These are phyloP conservation scores for Oxyruncus cristatus DNA, from an alignment of 2,113 vertebrate genomes.

Conservation along the genomic window DNA sequence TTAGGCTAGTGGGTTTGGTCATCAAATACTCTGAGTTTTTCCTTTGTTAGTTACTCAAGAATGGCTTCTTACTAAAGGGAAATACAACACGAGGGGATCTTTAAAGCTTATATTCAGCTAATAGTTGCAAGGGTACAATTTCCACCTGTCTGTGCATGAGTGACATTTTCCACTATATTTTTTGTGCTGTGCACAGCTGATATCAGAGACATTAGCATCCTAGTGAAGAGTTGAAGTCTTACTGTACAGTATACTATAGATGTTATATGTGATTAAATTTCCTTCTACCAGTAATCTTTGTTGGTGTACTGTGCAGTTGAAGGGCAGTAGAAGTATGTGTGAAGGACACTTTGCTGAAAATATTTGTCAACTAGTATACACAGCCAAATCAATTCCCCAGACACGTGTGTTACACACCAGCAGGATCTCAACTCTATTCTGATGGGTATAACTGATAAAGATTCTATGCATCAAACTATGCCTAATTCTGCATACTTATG, in stretches of 20 bases:
- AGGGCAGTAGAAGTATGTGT: background rate
- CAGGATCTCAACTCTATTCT: background rate
- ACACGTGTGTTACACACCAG: background rate
- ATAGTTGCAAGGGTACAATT: background rate
- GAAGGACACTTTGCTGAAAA: background rate
- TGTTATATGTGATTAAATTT: background rate
- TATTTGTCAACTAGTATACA: background rate
- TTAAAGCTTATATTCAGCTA: background rate
- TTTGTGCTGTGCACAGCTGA: background rate
- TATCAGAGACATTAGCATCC: background rate
- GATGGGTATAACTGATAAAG: background rate
- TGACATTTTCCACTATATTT: background rate
- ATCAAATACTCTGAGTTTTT: background rate
- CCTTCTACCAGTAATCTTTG: background rate
- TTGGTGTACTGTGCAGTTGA: background rate
- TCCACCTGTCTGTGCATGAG: background rate
- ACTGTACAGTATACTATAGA: background rate
- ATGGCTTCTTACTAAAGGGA: background rate
- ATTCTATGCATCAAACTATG: background rate
- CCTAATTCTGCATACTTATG: background rate
- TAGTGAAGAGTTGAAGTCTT: background rate
- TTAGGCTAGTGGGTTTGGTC: background rate
- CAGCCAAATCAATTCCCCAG: background rate
- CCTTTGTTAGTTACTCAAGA: background rate
- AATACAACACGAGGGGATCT: rapidly evolving